These are phyloP conservation scores for Cyclopterus lumpus DNA, from an alignment of 2,797 vertebrate species.

Conservation along the genomic window DNA sequence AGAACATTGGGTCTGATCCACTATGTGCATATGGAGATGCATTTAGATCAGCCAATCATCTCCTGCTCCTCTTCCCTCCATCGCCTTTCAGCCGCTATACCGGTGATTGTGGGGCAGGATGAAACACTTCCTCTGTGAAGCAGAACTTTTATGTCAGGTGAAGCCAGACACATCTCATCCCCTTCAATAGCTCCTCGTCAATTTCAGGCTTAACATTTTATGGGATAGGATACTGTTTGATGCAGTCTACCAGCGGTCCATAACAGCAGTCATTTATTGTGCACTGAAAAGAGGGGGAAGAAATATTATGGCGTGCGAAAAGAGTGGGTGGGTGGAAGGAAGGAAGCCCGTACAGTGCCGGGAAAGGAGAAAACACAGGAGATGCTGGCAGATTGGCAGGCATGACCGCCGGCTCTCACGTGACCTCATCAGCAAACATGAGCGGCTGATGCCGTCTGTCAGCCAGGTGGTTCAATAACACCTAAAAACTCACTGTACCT, in stretches of 20 bases:
- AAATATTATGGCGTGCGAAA: constrained; percentile 77
- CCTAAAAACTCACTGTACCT: constrained; percentile 42
- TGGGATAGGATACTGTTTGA: constrained; percentile 99
- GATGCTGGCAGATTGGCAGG: constrained; percentile 69
- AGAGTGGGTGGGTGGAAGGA: constrained; percentile 44
- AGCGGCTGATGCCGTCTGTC: constrained; percentile 69
- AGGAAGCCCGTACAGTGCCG: constrained; percentile 48
- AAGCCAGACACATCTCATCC: constrained; percentile 92
- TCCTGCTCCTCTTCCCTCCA: constrained; percentile 66
- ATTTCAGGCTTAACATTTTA: constrained; percentile 95
- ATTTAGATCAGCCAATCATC: constrained; percentile 71
- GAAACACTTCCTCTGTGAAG: constrained; percentile 90
- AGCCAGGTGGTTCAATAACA: constrained; percentile 46
- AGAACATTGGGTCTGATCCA: constrained; percentile 64
- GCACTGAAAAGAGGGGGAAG: constrained; percentile 89
- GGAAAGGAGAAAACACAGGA: constrained; percentile 59
- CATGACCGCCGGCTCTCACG: constrained; percentile 77
- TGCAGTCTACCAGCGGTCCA: constrained; percentile 99
- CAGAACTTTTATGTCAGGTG: constrained; percentile 95
- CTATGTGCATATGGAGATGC: constrained; percentile 65
- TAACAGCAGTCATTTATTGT: constrained; percentile 99
- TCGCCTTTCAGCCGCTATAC: constrained; percentile 62
- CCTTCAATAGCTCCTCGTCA: constrained; percentile 91
- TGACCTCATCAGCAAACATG: constrained; percentile 87
- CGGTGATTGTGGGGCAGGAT: constrained; percentile 82